A percentile compares a stretch with the other conserved stretches of the same genome.
These are phyloP conservation scores for Aptenodytes forsteri DNA, from an alignment of 2,113 vertebrate genomes.

Conservation along the genomic window DNA sequence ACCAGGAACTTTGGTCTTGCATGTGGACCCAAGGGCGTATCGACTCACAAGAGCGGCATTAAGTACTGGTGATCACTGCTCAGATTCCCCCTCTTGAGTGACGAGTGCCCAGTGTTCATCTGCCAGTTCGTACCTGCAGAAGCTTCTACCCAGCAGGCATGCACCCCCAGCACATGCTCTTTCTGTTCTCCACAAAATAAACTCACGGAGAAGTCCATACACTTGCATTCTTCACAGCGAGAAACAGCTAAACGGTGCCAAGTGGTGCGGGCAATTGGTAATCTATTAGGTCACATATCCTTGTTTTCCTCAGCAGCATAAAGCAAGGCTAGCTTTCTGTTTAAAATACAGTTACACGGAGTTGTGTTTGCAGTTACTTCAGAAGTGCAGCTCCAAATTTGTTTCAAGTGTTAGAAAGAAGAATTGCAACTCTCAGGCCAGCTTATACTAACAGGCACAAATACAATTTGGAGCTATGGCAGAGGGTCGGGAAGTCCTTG, in stretches of 20 bases:
- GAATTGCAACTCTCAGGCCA: background rate
- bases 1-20: background rate
- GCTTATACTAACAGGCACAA: background rate
- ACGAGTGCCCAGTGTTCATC: background rate
- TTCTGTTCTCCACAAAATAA: background rate
- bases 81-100: background rate
- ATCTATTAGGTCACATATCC: background rate
- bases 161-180: background rate
- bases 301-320: background rate
- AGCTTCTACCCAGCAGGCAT: background rate
- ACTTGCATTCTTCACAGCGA: background rate
- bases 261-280: background rate
- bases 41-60: rapidly evolving
- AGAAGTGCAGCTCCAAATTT: background rate
- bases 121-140: background rate
- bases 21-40: rapidly evolving
- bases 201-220: background rate
- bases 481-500: background rate
- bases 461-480: rapidly evolving
- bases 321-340: background rate
- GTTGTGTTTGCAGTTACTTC: background rate
- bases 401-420: background rate
- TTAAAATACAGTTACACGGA: background rate
- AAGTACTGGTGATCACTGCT: background rate
- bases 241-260: background rate